A percentile compares a stretch with the other conserved stretches of the same genome.
Evolutionary conservation across 2,113 vertebrate genomes (phyloP).

Genomic region (Aldabrachelys gigantea): DNA sequence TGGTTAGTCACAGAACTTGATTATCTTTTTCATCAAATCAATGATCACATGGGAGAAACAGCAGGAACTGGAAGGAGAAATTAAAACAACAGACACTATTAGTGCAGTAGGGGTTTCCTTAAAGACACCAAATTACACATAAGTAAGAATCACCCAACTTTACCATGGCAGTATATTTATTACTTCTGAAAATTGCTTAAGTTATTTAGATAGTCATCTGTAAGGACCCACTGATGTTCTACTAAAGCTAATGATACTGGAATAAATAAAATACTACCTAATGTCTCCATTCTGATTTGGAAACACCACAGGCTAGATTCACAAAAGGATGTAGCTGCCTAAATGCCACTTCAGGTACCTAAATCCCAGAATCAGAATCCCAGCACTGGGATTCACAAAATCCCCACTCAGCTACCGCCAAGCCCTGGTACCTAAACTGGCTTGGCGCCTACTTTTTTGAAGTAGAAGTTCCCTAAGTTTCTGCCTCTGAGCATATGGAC

Average conservation of each 20-base stretch:
- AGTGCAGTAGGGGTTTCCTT: neutral
- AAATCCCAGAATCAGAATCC: neutral
- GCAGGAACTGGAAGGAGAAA: neutral
- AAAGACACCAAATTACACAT: neutral
- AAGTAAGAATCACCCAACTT: neutral
- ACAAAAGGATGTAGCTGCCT: neutral
- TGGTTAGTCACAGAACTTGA: conserved; percentile 5
- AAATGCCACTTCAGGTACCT: neutral
- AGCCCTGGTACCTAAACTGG: neutral
- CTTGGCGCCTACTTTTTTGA: neutral
- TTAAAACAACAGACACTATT: neutral
- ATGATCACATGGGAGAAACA: neutral
- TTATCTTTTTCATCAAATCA: conserved; percentile 33
- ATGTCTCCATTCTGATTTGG: neutral
- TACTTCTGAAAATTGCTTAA: neutral
- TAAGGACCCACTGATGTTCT: conserved; percentile 9
- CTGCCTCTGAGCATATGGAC: neutral
- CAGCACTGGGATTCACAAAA: neutral
- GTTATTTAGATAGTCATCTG: neutral
- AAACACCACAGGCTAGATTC: neutral
- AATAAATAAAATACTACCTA: conserved; percentile 6
- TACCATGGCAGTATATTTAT: neutral
- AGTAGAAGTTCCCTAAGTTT: neutral
- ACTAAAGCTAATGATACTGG: neutral
- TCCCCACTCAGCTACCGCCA: neutral